These are phyloP conservation scores for Meloidogyne chitwoodi DNA, from an alignment of 1,140 invertebrate species.

Conservation along the genomic window DNA sequence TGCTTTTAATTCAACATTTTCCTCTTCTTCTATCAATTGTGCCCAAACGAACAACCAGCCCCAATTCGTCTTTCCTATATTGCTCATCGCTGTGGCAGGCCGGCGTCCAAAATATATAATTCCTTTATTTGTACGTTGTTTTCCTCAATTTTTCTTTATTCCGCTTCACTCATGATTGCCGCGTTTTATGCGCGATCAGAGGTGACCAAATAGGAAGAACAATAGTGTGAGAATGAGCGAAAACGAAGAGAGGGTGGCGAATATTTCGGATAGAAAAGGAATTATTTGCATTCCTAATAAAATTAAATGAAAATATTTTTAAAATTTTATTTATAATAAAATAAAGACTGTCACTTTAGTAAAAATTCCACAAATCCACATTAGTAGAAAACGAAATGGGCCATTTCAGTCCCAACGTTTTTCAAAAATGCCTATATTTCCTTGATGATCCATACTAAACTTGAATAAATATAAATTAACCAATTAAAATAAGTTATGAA, in stretches of 20 bases:
- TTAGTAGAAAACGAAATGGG: no score
- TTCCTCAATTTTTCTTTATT: not conserved
- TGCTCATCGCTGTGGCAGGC: not conserved
- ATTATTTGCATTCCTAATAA: not conserved
- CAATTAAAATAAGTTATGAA: no score
- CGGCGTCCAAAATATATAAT: not conserved
- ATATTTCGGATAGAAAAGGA: not conserved
- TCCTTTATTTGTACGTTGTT: not conserved
- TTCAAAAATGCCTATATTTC: no score
- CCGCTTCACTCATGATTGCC: not conserved
- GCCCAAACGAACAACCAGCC: not conserved
- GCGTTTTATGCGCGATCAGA: not conserved
- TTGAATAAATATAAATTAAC: no score
- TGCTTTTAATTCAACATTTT: not conserved
- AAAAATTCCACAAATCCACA: no score
- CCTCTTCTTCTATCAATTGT: not conserved
- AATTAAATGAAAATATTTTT: no score
- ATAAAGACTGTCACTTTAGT: no score
- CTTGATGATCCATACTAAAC: no score
- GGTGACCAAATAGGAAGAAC: not conserved
- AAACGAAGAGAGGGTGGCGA: not conserved
- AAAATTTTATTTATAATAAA: no score
- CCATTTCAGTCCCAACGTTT: no score
- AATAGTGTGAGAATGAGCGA: not conserved
- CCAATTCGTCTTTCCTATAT: not conserved